A percentile compares a stretch with the other conserved stretches of the same genome.
Evolutionary conservation across 2,113 vertebrate genomes (phyloP).

Genomic region (Lontra canadensis): DNA sequence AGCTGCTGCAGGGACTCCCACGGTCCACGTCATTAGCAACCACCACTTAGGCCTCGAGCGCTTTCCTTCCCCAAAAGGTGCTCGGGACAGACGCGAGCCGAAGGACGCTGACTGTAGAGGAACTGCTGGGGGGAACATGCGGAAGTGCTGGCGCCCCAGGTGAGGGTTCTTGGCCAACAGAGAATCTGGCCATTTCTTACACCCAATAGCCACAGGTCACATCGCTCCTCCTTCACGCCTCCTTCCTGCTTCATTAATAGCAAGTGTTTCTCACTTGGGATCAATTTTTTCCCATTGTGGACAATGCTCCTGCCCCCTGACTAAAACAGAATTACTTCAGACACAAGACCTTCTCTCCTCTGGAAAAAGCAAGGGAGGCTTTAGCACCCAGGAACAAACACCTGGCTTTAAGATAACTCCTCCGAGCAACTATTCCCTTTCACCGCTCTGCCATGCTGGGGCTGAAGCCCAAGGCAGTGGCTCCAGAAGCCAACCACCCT

Average conservation of each 20-base stretch:
- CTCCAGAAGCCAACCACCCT: not conserved
- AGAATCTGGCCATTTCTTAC: not conserved
- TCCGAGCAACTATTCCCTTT: not conserved
- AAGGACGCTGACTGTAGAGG: not conserved
- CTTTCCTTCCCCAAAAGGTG: not conserved
- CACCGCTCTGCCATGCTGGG: not conserved
- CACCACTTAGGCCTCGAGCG: not conserved
- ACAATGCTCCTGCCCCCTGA: not conserved
- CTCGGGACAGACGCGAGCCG: not conserved
- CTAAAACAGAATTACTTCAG: not conserved
- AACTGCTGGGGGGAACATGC: rapidly evolving
- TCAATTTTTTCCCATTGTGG: not conserved
- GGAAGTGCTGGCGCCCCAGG: rapidly evolving
- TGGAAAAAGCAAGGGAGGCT: not conserved
- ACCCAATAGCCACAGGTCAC: not conserved
- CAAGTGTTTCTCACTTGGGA: not conserved
- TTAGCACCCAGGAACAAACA: not conserved
- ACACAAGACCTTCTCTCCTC: not conserved
- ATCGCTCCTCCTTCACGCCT: not conserved
- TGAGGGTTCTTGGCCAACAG: rapidly evolving
- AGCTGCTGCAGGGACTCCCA: not conserved
- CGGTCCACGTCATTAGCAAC: rapidly evolving
- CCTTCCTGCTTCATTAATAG: not conserved
- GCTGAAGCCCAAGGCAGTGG: not conserved
- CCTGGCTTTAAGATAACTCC: too few species aligned